Base-by-base conservation (phyloP, 2,888 invertebrate species). In the Athalia cordata region DNA sequence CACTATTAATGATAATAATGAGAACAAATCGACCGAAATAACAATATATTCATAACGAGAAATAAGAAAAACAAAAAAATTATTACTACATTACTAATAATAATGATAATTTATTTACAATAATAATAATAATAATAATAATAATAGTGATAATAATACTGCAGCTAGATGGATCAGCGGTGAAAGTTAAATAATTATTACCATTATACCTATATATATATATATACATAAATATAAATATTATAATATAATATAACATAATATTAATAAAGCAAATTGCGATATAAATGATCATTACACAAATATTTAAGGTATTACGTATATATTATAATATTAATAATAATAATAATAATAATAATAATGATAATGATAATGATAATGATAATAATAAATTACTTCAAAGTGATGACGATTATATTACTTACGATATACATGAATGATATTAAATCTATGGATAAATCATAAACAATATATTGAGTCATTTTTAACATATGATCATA, bases 21-120 rank as follows among this genome's bases (percentile, higher is more conserved):
- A 61, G 9, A 59, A 74, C 11, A 13, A 52, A 52, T 9, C 29
- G 29, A 29, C 29, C 29, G 7, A 52, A 52, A 52, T 9, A 68
- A 77, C 78, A 78, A 79, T 82, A 76, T 81, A 79, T 80, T 78
- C 62, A 45, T 13, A 68, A 43, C 50, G 55, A 52, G 47, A 13
- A 64, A 78, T 29, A 65, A 74, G 50, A 47, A 67, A 8, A 57
- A 55, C 11, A 55, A 47, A 62, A 78, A 65, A 81, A 80, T 79
- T 78, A 79, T 81, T 78, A 52, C 52, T 55, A 74, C 15, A 57
- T 15, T 45, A 66, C 66, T n/a, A 13, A 45, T 47, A 74, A 7
- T 50, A 15, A 45, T 29, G 29, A 29, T 29, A 29, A 29, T 29
- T 29, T 29, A 29, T 29, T 29, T 1, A 29, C 29, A 29, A 15